phyloP scores from a whole-genome alignment of 23 tunicate species.

The Phallusia fumigata region DNA sequence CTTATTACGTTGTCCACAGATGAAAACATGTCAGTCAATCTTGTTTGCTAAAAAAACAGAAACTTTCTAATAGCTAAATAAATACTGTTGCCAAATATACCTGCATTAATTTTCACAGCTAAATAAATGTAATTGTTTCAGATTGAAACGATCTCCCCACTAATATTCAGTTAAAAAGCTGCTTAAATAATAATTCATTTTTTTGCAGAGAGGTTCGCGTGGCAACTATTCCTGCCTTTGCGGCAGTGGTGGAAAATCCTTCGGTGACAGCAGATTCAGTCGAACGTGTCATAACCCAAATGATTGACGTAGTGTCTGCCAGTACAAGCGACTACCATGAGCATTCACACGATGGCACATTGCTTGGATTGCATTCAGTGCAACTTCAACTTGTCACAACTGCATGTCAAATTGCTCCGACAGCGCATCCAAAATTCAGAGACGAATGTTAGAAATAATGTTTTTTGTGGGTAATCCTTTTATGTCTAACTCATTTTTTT shows the following conservation, averaged over 20 bases:
- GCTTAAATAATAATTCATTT: not conserved
- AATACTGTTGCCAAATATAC: too few relatives aligned
- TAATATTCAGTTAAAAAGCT: too few relatives aligned
- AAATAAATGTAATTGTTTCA: not conserved
- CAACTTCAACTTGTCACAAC: slow-evolving; percentile 18
- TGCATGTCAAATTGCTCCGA: slow-evolving; percentile 36
- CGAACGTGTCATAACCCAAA: slow-evolving; percentile 71
- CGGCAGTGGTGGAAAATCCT: slow-evolving; percentile 49
- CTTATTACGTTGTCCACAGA: slow-evolving; percentile 77
- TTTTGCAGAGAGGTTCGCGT: slow-evolving; percentile 52
- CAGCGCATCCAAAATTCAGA: slow-evolving; percentile 77
- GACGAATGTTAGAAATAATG: slow-evolving; percentile 54
- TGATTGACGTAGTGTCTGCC: slow-evolving; percentile 60
- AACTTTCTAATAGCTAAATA: too few relatives aligned
- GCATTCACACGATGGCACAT: slow-evolving; percentile 42
- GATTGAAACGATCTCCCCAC: too few relatives aligned
- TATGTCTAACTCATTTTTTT: not conserved
- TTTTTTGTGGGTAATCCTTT: not conserved
- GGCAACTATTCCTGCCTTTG: slow-evolving; percentile 50
- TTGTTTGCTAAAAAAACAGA: too few relatives aligned
- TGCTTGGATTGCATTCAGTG: slow-evolving; percentile 56
- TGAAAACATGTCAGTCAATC: slow-evolving; percentile 21
- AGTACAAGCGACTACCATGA: slow-evolving; percentile 22
- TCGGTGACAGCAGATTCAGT: slow-evolving; percentile 32
- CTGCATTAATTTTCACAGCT: not conserved